Percentiles rank a stretch among this genome's conserved stretches.
These are phyloP conservation scores for Myotis daubentonii DNA, from an alignment of 2,797 vertebrate species.

Conservation along the genomic window DNA sequence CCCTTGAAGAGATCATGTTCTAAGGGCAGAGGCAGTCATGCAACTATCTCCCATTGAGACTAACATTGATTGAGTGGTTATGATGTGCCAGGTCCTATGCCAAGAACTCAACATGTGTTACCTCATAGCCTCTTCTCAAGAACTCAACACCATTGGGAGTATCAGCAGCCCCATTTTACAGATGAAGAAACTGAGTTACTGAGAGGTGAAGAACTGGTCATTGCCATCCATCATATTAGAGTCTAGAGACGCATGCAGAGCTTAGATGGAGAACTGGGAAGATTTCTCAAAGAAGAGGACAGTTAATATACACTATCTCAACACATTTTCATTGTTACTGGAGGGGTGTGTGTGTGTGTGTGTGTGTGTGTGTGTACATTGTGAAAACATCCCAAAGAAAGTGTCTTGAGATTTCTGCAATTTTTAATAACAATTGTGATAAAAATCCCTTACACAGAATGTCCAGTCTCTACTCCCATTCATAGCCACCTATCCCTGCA, in stretches of 20 bases:
- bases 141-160: background rate
- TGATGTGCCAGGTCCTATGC: background rate
- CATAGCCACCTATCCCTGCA: slow-evolving; percentile 18
- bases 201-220: background rate
- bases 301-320: background rate
- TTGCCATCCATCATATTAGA: background rate
- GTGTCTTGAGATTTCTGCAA: background rate
- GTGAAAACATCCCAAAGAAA: slow-evolving; percentile 2
- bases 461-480: background rate
- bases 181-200: slow-evolving; percentile 35
- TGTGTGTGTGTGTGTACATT: background rate
- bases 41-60: background rate
- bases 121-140: slow-evolving; percentile 3
- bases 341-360: background rate
- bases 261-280: background rate
- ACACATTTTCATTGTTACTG: background rate
- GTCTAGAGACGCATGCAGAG: background rate
- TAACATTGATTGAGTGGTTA: background rate
- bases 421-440: background rate
- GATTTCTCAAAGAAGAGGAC: background rate
- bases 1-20: background rate
- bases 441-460: background rate
- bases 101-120: background rate
- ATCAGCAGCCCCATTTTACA: background rate
- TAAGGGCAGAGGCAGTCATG: background rate